Evolutionary conservation across 2,113 vertebrate species (phyloP).

Genomic region (Ophthalmolycus amberensis): DNA sequence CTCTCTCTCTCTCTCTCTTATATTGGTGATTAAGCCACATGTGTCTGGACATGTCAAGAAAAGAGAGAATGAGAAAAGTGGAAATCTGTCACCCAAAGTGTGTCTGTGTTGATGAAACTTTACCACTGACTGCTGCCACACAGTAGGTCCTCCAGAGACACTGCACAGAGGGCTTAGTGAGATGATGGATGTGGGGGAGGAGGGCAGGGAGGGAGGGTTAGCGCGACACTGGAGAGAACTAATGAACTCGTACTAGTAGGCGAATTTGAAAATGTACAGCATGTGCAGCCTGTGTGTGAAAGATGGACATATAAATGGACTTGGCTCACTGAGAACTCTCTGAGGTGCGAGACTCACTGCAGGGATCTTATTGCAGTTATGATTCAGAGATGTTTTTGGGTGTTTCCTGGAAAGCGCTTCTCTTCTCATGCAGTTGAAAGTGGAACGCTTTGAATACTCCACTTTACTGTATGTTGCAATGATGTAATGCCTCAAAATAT

Average conservation of each 20-base stretch:
- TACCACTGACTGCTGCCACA: slow-evolving; percentile 66
- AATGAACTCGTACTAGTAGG: not conserved
- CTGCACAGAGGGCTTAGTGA: slow-evolving; percentile 37
- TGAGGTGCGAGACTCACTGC: slow-evolving; percentile 38
- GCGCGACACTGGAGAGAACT: slow-evolving; percentile 11
- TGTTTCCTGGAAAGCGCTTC: not conserved
- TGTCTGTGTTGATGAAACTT: slow-evolving; percentile 76
- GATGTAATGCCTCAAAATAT: not conserved
- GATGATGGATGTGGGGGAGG: slow-evolving; percentile 14
- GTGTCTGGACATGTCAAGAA: slow-evolving; percentile 70
- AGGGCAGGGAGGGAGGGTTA: not conserved
- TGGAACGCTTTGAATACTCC: not conserved
- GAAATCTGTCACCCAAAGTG: slow-evolving; percentile 61
- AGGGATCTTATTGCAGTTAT: slow-evolving; percentile 10
- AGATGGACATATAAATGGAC: not conserved
- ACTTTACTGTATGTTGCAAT: not conserved
- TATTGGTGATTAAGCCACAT: slow-evolving; percentile 66
- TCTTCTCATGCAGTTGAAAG: not conserved
- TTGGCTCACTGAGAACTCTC: slow-evolving; percentile 4
- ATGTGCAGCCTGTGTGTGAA: not conserved
- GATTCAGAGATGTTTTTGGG: not conserved
- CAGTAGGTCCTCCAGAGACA: slow-evolving; percentile 63
- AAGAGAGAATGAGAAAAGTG: slow-evolving; percentile 48
- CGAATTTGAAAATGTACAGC: not conserved
- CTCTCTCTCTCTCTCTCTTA: not conserved